A percentile compares a stretch with the other conserved stretches of the same genome.
phyloP scores from a whole-genome alignment of 2,888 invertebrate species.

The Odontomyia ornata region DNA sequence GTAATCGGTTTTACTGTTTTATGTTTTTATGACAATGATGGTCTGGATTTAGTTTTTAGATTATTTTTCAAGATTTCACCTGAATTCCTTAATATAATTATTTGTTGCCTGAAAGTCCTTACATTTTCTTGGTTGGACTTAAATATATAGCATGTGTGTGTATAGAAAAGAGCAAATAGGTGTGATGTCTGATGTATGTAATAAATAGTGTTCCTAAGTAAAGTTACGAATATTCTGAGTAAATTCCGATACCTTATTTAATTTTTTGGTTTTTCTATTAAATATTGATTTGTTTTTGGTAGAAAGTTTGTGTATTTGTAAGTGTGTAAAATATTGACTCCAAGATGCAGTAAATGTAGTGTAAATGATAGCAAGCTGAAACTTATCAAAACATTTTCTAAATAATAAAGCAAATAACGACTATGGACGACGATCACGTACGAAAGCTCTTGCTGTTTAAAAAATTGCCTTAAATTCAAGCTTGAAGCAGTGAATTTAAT shows the following conservation, averaged over 20 bases:
- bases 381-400: neutral
- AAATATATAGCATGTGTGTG: too few relatives aligned
- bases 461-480: conserved; percentile 28
- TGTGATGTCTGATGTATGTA: too few relatives aligned
- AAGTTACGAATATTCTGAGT: too few relatives aligned
- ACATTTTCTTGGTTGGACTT: too few relatives aligned
- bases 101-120: too few relatives aligned
- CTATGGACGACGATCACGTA: conserved; percentile 20
- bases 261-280: too few relatives aligned
- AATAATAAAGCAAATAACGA: neutral
- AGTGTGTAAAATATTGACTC: neutral
- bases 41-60: neutral
- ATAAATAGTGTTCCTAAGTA: too few relatives aligned
- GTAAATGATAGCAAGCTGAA: neutral
- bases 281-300: neutral
- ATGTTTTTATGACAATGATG: neutral
- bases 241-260: too few relatives aligned
- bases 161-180: too few relatives aligned
- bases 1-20: neutral
- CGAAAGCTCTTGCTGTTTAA: conserved; percentile 11
- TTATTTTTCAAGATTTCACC: too few relatives aligned
- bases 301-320: conserved; percentile 12
- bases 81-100: too few relatives aligned
- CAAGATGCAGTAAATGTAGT: conserved; percentile 11
- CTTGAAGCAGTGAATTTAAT: conserved; percentile 13